Conservation (phyloP, 2,888 invertebrate genomes). For the Drosophila rubida region DNA sequence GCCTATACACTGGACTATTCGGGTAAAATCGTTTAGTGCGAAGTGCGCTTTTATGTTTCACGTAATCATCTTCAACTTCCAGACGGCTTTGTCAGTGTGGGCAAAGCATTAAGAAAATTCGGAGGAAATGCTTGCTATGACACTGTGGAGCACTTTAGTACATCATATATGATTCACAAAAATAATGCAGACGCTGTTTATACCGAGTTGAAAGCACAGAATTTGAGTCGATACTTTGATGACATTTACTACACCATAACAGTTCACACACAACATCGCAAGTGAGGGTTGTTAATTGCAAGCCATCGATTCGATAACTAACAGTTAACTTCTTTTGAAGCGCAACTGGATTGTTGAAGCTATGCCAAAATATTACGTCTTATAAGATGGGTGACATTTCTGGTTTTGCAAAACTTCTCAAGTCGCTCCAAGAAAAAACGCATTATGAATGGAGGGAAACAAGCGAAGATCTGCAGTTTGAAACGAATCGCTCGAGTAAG, state of each 20-base stretch:
- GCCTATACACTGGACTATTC: slow-evolving; percentile 25
- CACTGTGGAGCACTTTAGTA: slow-evolving; percentile 11
- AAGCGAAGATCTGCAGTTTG: background rate
- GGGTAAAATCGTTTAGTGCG: slow-evolving; percentile 19
- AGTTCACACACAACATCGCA: slow-evolving; percentile 42
- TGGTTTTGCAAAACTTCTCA: slow-evolving; percentile 3
- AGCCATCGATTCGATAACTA: background rate
- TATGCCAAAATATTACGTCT: slow-evolving; percentile 23
- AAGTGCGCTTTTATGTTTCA: no score
- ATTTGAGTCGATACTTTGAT: slow-evolving; percentile 8
- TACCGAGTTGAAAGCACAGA: slow-evolving; percentile 6
- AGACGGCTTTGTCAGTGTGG: slow-evolving; percentile 32
- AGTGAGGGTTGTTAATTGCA: slow-evolving; percentile 14
- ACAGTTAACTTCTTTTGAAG: background rate
- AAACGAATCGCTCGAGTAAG: background rate
- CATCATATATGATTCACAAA: slow-evolving; percentile 22
- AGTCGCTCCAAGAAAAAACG: slow-evolving; percentile 4
- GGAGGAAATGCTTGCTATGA: slow-evolving; percentile 37
- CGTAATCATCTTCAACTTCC: no score
- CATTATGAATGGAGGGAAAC: background rate
- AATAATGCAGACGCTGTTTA: slow-evolving; percentile 16
- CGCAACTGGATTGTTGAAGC: slow-evolving; percentile 1
- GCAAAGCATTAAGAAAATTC: slow-evolving; percentile 24
- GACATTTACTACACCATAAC: background rate
- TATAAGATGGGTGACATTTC: slow-evolving; percentile 4